Conservation (phyloP, 1,140 invertebrate species). For the Colletes latitarsis region DNA sequence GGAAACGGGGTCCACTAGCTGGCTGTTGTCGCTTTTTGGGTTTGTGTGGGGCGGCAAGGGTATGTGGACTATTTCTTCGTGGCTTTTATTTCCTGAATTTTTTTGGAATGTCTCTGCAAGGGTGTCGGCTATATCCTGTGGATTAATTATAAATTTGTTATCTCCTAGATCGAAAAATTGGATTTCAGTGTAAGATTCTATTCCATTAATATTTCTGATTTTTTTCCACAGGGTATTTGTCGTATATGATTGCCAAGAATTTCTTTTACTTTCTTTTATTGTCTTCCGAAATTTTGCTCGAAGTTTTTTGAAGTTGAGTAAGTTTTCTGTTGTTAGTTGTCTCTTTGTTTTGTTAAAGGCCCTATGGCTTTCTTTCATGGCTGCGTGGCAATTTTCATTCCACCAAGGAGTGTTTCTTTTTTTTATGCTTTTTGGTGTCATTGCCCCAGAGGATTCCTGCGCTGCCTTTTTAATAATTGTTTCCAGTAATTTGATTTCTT, state of each 20-base stretch:
- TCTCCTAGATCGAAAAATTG: background rate
- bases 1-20: background rate
- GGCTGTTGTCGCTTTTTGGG: background rate
- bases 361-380: constrained; percentile 62
- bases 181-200: background rate
- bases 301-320: constrained; percentile 29
- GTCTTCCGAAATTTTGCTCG: background rate
- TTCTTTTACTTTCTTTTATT: constrained; percentile 9
- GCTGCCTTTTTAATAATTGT: constrained; percentile 58
- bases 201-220: background rate
- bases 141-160: background rate
- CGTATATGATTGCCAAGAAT: background rate
- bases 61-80: constrained; percentile 4
- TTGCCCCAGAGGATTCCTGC: constrained; percentile 52
- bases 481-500: constrained; percentile 49
- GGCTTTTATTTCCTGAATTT: constrained; percentile 44
- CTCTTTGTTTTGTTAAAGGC: constrained; percentile 49
- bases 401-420: constrained; percentile 68
- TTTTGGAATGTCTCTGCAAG: background rate
- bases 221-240: background rate
- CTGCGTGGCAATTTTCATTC: constrained; percentile 66
- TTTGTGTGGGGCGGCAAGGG: background rate
- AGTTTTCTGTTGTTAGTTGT: constrained; percentile 1
- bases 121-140: background rate
- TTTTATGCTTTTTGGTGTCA: constrained; percentile 25